Percentiles rank a stretch among this genome's conserved stretches.
These are phyloP conservation scores for Pseudoatta argentina DNA, from an alignment of 1,140 invertebrate species.

Conservation along the genomic window DNA sequence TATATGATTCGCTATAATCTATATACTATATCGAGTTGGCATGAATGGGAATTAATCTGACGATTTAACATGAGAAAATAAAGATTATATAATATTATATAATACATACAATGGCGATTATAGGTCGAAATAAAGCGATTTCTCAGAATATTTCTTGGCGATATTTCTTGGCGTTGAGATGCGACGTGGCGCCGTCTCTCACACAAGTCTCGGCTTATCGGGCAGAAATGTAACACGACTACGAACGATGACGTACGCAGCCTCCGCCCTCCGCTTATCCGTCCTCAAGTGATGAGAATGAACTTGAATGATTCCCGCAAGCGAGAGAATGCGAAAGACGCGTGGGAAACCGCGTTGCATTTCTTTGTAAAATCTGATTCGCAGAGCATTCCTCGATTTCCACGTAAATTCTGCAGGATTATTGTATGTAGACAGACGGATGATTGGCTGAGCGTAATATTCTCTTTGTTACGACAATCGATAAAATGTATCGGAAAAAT, in stretches of 20 bases:
- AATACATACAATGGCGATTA: conserved; percentile 20
- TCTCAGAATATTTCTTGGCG: conserved; percentile 47
- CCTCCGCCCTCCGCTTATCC: conserved; percentile 28
- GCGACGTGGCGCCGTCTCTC: not conserved
- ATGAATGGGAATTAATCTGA: conserved; percentile 72
- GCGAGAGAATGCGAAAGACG: conserved; percentile 1
- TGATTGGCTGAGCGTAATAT: not conserved
- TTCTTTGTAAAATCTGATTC: conserved; percentile 14
- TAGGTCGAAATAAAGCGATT: conserved; percentile 17
- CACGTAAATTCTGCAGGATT: conserved; percentile 29
- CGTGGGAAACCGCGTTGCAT: conserved; percentile 29
- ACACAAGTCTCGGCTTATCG: conserved; percentile 42
- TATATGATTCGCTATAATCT: conserved; percentile 47
- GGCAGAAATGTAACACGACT: conserved; percentile 9
- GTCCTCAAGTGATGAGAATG: conserved; percentile 58
- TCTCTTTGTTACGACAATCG: conserved; percentile 21
- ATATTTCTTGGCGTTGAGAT: conserved; percentile 25
- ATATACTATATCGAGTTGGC: conserved; percentile 37
- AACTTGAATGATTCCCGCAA: conserved; percentile 55
- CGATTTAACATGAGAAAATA: conserved; percentile 50
- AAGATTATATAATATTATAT: conserved; percentile 7
- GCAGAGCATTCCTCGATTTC: conserved; percentile 15
- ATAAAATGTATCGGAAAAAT: conserved; percentile 40
- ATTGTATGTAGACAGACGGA: not conserved
- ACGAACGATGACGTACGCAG: not conserved